Evolutionary conservation across 2,113 vertebrate genomes (phyloP).

Genomic region (Pardalotus punctatus): DNA sequence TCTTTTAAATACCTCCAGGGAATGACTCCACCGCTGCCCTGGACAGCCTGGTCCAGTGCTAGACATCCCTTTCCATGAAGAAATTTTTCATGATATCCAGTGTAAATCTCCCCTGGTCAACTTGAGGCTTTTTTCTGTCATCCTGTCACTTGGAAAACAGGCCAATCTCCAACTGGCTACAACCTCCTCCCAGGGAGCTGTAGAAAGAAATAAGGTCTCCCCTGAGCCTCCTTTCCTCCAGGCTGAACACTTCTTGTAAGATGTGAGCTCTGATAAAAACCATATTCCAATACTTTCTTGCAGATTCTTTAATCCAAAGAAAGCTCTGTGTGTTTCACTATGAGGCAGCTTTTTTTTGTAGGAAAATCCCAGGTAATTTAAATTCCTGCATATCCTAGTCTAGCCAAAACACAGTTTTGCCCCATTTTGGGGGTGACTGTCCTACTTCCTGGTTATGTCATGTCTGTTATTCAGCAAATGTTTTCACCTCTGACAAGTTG

Average conservation of each 20-base stretch:
- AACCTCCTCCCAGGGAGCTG: background rate
- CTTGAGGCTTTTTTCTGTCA: background rate
- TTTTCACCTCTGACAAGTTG: slow-evolving; percentile 3
- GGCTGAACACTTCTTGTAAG: background rate
- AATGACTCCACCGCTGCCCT: background rate
- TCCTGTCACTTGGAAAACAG: background rate
- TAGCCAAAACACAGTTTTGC: background rate
- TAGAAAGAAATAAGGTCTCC: background rate
- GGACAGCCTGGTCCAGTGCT: background rate
- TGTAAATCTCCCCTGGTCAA: background rate
- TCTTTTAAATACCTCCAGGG: background rate
- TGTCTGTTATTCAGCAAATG: background rate
- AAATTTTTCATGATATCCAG: background rate
- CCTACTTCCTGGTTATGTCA: background rate
- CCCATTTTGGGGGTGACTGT: background rate
- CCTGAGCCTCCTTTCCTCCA: background rate
- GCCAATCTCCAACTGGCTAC: background rate
- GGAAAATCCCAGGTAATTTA: background rate
- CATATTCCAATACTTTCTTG: background rate
- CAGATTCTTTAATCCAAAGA: background rate
- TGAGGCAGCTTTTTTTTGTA: background rate
- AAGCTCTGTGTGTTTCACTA: background rate
- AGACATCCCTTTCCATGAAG: background rate
- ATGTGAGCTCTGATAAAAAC: background rate
- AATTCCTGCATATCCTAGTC: background rate